phyloP scores from a whole-genome alignment of 2,888 invertebrate species.

The Lycaena phlaeas region DNA sequence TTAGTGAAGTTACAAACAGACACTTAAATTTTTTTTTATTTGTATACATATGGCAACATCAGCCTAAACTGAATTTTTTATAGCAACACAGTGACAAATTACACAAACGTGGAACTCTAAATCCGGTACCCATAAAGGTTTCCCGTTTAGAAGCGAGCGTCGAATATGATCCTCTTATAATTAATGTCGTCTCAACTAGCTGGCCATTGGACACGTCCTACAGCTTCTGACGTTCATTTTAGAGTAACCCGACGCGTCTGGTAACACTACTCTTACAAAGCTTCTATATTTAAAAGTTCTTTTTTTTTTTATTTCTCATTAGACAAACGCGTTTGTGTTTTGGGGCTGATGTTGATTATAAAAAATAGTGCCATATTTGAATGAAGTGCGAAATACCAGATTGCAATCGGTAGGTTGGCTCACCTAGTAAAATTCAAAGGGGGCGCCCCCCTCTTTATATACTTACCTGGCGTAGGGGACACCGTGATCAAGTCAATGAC shows the following conservation, averaged over 20 bases:
- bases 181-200: constrained; percentile 52
- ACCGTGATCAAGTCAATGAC: too few relatives aligned
- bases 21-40: too few relatives aligned
- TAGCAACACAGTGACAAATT: constrained; percentile 1
- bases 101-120: constrained; percentile 10
- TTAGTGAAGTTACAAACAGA: too few relatives aligned
- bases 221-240: constrained; percentile 50
- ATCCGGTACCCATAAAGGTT: constrained; percentile 18
- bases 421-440: too few relatives aligned
- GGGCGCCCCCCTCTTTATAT: too few relatives aligned
- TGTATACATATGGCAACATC: too few relatives aligned
- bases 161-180: constrained; percentile 48
- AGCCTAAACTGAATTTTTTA: too few relatives aligned
- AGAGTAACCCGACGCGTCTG: constrained; percentile 53
- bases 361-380: too few relatives aligned
- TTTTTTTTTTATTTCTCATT: neutral
- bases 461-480: too few relatives aligned
- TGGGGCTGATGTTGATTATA: too few relatives aligned
- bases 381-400: too few relatives aligned
- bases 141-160: constrained; percentile 14
- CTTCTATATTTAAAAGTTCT: constrained; percentile 1
- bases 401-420: too few relatives aligned
- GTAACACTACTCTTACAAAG: constrained; percentile 23
- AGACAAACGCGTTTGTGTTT: neutral
- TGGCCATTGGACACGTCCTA: constrained; percentile 28